These are phyloP conservation scores for Rhea americana DNA, from an alignment of 2,113 vertebrate species.

Conservation along the genomic window DNA sequence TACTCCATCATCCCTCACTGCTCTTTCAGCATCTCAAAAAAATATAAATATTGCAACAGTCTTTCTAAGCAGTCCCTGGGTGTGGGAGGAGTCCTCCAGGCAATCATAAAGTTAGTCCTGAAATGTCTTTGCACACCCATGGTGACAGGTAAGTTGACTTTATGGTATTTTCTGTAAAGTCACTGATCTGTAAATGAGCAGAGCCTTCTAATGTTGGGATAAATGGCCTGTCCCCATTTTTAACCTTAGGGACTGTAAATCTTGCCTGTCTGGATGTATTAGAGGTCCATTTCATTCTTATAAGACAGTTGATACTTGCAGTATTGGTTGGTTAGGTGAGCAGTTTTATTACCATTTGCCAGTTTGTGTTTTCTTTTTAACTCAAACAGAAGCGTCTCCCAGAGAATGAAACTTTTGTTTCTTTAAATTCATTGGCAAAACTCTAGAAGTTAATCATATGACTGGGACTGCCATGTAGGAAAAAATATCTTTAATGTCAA, in stretches of 20 bases:
- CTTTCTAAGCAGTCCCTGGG: neutral
- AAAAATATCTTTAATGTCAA: neutral
- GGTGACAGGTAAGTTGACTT: neutral
- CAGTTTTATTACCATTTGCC: neutral
- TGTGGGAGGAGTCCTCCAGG: neutral
- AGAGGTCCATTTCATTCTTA: neutral
- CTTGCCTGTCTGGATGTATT: neutral
- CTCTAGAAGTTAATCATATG: neutral
- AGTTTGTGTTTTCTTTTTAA: neutral
- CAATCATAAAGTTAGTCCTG: neutral
- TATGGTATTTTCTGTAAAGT: neutral
- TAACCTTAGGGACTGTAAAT: neutral
- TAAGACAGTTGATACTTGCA: neutral
- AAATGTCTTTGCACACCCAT: fast-evolving
- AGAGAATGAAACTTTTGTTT: neutral
- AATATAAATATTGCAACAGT: conserved; percentile 11
- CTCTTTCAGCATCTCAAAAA: conserved; percentile 39
- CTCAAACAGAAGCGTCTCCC: neutral
- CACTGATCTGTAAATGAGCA: neutral
- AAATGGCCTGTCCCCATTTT: neutral
- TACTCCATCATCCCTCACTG: conserved; percentile 1
- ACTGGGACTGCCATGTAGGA: neutral
- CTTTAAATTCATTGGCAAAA: neutral
- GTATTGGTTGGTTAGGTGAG: neutral
- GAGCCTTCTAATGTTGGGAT: neutral